These are phyloP conservation scores for Sialia sialis DNA, from an alignment of 2,113 vertebrate species.

Conservation along the genomic window DNA sequence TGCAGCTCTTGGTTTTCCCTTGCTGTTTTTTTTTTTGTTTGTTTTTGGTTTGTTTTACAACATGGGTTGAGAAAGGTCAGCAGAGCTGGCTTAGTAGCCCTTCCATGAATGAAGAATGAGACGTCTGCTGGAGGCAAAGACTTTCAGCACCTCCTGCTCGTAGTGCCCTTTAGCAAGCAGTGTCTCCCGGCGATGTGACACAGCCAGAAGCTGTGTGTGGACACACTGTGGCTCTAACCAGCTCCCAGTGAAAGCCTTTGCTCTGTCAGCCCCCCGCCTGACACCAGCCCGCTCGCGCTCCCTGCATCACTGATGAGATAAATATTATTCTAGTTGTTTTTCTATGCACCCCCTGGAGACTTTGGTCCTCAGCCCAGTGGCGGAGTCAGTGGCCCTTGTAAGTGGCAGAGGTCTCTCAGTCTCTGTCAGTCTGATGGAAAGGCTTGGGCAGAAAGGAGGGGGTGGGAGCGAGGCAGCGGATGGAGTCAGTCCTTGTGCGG, in stretches of 20 bases:
- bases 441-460: neutral
- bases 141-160: neutral
- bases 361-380: neutral
- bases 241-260: neutral
- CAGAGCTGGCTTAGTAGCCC: neutral
- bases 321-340: conserved; percentile 39
- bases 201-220: neutral
- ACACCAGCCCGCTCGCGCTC: neutral
- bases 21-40: neutral
- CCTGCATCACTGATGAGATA: neutral
- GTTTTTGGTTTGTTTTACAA: neutral
- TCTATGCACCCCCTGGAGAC: neutral
- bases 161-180: conserved; percentile 20
- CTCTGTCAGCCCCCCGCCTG: neutral
- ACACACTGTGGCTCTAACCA: neutral
- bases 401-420: neutral
- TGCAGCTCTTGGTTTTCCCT: neutral
- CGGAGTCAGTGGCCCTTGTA: conserved; percentile 13
- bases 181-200: neutral
- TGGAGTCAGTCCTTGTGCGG: neutral
- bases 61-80: conserved; percentile 36
- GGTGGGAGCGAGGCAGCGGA: neutral
- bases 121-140: conserved; percentile 4
- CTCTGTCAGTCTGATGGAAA: neutral
- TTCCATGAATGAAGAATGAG: conserved; percentile 45